These are phyloP conservation scores for Mus caroli DNA, from an alignment of 2,797 vertebrate genomes.

Conservation along the genomic window DNA sequence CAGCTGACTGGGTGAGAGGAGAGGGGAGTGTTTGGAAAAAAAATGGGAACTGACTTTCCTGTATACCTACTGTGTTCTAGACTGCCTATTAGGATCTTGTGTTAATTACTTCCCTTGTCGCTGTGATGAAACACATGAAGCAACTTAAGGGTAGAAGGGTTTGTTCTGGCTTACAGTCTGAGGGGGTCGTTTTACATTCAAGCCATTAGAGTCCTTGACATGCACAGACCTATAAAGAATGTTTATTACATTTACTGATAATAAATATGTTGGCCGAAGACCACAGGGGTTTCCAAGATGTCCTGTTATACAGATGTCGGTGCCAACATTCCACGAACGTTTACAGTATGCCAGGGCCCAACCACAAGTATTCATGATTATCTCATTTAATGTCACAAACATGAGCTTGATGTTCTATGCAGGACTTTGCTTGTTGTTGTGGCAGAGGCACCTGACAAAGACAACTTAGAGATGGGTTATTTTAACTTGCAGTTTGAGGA, in stretches of 20 bases:
- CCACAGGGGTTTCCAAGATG: neutral
- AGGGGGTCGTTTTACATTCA: neutral
- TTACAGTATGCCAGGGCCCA: neutral
- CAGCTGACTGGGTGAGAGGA: neutral
- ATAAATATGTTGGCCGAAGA: neutral
- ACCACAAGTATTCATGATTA: neutral
- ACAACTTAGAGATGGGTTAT: no score
- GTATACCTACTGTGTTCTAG: neutral
- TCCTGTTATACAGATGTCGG: neutral
- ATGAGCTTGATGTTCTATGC: neutral
- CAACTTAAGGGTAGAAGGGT: neutral
- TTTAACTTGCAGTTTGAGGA: neutral
- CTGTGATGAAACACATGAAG: neutral
- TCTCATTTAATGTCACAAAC: constrained; percentile 23
- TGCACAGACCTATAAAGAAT: neutral
- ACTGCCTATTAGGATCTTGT: neutral
- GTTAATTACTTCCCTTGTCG: neutral
- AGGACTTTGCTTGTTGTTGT: neutral
- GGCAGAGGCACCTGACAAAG: neutral
- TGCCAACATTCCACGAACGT: neutral
- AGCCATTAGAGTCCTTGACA: neutral
- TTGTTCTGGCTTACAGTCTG: neutral
- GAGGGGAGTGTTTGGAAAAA: neutral
- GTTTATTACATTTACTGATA: neutral
- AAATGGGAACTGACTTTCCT: neutral